Evolutionary conservation across 1,140 invertebrate genomes (phyloP).

Genomic region (Lordiphosa mommai): DNA sequence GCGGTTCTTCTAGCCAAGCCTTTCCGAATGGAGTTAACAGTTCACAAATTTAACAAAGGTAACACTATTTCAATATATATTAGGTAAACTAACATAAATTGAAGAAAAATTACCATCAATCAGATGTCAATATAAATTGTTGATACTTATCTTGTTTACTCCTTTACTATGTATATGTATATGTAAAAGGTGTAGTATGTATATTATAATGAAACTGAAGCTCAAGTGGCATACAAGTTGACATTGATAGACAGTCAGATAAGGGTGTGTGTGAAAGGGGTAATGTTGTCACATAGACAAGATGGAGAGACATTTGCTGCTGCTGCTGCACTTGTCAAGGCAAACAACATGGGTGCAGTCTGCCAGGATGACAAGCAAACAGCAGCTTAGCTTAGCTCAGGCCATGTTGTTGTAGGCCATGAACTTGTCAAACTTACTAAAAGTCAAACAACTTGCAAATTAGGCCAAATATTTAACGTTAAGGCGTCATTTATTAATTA

Average conservation of each 20-base stretch:
- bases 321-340: slow-evolving; percentile 24
- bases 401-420: slow-evolving; percentile 4
- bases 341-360: slow-evolving; percentile 18
- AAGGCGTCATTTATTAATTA: slow-evolving; percentile 32
- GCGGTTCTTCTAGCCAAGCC: too few relatives aligned
- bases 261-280: not conserved
- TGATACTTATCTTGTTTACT: not conserved
- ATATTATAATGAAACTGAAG: slow-evolving; percentile 21
- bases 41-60: too few relatives aligned
- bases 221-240: slow-evolving; percentile 14
- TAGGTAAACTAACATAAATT: too few relatives aligned
- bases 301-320: slow-evolving; percentile 2
- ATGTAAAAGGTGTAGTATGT: not conserved
- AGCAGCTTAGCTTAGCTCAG: not conserved
- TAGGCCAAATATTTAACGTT: not conserved
- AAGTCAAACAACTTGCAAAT: slow-evolving; percentile 13
- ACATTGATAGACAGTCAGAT: slow-evolving; percentile 23
- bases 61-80: too few relatives aligned
- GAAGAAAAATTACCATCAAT: too few relatives aligned
- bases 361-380: slow-evolving; percentile 7
- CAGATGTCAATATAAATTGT: too few relatives aligned
- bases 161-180: not conserved
- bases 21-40: too few relatives aligned
- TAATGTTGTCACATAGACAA: not conserved
- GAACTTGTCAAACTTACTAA: slow-evolving; percentile 27